These are phyloP conservation scores for Anguilla obscura DNA, from an alignment of 2,797 vertebrate species.

Conservation along the genomic window DNA sequence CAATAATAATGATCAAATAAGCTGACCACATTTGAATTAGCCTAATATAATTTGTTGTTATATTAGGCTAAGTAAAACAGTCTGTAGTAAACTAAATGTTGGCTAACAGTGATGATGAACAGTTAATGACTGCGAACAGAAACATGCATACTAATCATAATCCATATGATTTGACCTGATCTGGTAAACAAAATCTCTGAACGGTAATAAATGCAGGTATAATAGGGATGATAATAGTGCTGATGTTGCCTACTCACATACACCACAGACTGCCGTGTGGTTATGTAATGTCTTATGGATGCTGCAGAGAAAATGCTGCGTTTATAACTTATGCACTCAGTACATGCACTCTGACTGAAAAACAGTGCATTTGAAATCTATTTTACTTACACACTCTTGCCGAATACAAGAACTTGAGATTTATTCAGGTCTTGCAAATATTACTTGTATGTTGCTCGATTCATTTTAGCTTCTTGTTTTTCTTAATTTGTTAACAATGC, in stretches of 20 bases:
- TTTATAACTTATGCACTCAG: neutral
- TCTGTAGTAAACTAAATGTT: neutral
- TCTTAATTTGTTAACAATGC: neutral
- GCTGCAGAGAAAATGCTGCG: neutral
- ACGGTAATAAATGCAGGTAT: neutral
- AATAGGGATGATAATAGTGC: neutral
- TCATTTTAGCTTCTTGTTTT: neutral
- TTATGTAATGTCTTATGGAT: neutral
- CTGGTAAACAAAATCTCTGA: neutral
- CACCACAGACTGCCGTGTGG: neutral
- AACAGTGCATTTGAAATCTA: neutral
- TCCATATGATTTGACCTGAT: neutral
- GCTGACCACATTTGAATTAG: neutral
- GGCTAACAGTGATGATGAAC: neutral
- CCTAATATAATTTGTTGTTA: neutral
- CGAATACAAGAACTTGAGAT: neutral
- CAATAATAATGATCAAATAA: neutral
- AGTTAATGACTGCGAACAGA: neutral
- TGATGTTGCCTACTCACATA: neutral
- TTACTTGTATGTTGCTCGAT: slow-evolving; percentile 11
- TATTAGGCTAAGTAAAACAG: neutral
- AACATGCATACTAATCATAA: neutral
- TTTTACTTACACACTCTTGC: neutral
- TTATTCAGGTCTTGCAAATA: neutral
- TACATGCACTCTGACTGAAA: neutral